phyloP scores from a whole-genome alignment of 1,140 invertebrate species.

The Papilio glaucus region DNA sequence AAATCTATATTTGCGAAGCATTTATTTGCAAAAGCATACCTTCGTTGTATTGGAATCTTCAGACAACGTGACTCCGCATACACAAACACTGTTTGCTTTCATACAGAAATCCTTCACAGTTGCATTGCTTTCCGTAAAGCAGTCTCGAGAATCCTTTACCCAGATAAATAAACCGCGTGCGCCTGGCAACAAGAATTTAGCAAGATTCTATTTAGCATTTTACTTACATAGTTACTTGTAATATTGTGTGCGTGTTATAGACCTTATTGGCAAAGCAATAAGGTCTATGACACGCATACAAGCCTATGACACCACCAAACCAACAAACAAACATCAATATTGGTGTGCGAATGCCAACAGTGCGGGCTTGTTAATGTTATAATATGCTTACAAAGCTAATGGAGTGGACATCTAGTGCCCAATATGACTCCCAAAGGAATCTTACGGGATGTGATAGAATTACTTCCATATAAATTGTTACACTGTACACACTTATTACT shows the following conservation, averaged over 20 bases:
- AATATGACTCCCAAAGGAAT: neutral
- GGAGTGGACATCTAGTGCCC: neutral
- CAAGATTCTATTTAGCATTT: too few species aligned
- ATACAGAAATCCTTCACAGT: neutral
- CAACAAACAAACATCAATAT: constrained; percentile 13
- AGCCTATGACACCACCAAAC: too few species aligned
- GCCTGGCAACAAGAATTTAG: neutral
- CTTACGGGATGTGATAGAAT: neutral
- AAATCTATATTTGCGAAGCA: too few species aligned
- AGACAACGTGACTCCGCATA: neutral
- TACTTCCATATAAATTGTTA: neutral
- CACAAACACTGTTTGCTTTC: neutral
- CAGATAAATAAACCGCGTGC: neutral
- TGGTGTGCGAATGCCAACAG: neutral
- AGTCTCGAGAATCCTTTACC: neutral
- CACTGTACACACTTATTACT: neutral
- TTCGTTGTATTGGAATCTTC: neutral
- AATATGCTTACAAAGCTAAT: neutral
- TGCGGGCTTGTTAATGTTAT: neutral
- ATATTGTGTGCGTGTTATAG: too few species aligned
- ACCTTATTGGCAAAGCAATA: too few species aligned
- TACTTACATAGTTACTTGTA: too few species aligned
- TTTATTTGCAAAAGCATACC: neutral
- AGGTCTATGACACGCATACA: too few species aligned
- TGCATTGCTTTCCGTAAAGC: neutral